Base-by-base conservation (phyloP, 2,888 invertebrate genomes). In the Spodoptera exigua region DNA sequence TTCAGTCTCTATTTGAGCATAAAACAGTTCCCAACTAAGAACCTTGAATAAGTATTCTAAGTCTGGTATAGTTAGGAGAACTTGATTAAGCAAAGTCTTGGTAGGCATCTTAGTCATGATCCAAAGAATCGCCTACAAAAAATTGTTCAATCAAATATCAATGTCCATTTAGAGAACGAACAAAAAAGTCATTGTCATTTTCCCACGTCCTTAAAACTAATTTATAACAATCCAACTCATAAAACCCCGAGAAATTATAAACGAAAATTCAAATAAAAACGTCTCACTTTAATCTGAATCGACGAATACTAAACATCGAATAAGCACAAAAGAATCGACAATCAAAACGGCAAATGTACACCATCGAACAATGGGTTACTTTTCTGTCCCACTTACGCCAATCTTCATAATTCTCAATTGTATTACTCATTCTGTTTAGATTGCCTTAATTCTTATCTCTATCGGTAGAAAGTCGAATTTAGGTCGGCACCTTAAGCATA, bases 361-460 rank as follows among this genome's bases (percentile, higher is more conserved):
- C 56, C 54, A 63, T 64, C 58, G 48, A 64, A 74, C 74, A 78
- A 76, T 66, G 64, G 62, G 56, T 65, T 43, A 68, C 57, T 62
- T 67, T 47, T 27, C 43, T 64, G 87, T 84, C 73, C 89, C 73
- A 90, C 86, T 89, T 85, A 88, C 85, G 88, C 86, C 86, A 87
- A 87, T 89, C 89, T 73, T 83, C 70, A 81, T 84, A 84, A 87
- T 86, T 80, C 76, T 77, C 78, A 76, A 85, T 87, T 85, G 83
- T 82, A 62, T 68, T 70, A 72, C 71, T 76, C 76, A 70, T 75
- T 62, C 56, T 84, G 80, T 84, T 85, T 81, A 81, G 81, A 82
- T 85, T 87, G 84, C 78, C 81, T 86, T 87, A 85, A 88, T 83
- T 89, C 83, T 89, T 87, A 89, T 88, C 86, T 85, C 53, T 80